Evolutionary conservation across 2,797 vertebrate species (phyloP), one percentile per base, ranked within the genome.

Genomic region (Hippopotamyrus pictus): DNA sequence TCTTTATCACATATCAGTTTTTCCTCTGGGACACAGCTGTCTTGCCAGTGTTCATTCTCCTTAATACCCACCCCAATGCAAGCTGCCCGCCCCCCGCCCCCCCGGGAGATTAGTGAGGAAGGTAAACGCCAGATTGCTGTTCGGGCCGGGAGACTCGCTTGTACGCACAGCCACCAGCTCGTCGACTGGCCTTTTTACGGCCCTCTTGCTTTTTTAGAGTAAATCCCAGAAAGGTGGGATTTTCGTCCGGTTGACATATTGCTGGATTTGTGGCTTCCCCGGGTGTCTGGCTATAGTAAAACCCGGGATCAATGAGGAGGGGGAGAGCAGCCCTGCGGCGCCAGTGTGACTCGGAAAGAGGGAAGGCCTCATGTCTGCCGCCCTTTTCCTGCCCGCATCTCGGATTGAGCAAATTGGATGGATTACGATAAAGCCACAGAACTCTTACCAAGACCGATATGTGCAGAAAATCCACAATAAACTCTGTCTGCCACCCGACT

Each of bases 261-360:
- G 92, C 90, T 91, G 93, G 95, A 94, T 95, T 94, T 95, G 94
- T 94, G 91, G 92, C 93, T 95, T 92, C 94, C 90, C 91, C 88
- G 89, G 92, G 92, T 92, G 92, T 91, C 91, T 90, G 92, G 89
- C 90, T 91, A 91, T 90, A 90, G 91, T 46, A 89, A 93, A 94
- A 94, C 93, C 93, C 89, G 7, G 90, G 93, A 95, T 95, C 93
- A 94, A 92, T 87, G 69, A 90, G 90, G 92, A 65, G 91, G 90
- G 92, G 92, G 90, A 92, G 90, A 93, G 91, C 89, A 87, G 93
- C 93, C 91, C 92, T 91, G 93, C 90, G 92, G 93, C 93, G 91
- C 93, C 90, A 94, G 93, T 93, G 90, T 51, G 91, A 92, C 93
- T 92, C 89, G 92, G 94, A 92, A 95, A 94, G 92, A 46, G 17